Conservation (phyloP, 2,113 vertebrate species). For the Gracilinanus agilis region DNA sequence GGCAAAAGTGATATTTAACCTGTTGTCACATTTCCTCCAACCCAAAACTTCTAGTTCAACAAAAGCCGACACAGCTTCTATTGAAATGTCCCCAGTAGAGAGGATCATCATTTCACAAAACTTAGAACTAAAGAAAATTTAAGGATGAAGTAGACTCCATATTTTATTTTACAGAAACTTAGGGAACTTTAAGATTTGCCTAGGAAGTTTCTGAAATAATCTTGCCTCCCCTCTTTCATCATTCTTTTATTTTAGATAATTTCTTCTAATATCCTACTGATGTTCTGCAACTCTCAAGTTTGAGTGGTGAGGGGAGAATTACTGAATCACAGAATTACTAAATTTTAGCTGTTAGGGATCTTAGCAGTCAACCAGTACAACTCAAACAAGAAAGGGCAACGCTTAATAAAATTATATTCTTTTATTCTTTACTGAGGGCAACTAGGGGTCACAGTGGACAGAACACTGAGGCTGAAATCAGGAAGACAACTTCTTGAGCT, state of each 20-base stretch:
- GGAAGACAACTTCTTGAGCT: too few relatives aligned
- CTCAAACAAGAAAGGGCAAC: not conserved
- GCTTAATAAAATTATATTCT: not conserved
- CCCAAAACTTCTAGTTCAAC: not conserved
- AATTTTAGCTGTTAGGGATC: not conserved
- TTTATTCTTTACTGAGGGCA: not conserved
- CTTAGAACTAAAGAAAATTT: not conserved
- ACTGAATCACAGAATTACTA: not conserved
- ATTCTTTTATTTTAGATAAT: not conserved
- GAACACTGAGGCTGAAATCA: too few relatives aligned
- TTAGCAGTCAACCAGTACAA: not conserved
- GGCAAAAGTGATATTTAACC: not conserved
- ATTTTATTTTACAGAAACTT: not conserved
- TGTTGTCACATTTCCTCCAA: not conserved
- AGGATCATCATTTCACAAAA: not conserved
- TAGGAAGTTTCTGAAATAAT: not conserved
- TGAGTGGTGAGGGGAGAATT: not conserved
- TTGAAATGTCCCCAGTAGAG: not conserved
- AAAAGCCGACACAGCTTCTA: not conserved
- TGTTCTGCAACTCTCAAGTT: not conserved
- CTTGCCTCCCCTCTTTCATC: not conserved
- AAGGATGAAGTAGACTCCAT: not conserved
- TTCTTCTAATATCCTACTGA: not conserved
- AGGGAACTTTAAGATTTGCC: not conserved
- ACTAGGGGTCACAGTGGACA: too few relatives aligned